Evolutionary conservation across 2,113 vertebrate species (phyloP).

Genomic region (Gallinago paraguaiae): DNA sequence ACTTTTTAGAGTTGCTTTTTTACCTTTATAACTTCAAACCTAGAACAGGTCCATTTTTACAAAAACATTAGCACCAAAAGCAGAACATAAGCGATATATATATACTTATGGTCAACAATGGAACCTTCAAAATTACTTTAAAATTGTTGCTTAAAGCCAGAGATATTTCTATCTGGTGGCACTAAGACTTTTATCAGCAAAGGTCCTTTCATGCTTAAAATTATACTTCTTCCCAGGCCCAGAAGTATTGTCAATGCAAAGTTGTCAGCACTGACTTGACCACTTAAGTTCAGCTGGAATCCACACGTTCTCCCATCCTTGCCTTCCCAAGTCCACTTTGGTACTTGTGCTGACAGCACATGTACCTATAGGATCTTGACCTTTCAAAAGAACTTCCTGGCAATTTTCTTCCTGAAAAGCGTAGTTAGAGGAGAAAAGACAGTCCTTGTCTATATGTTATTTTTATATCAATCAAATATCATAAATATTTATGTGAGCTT

Average conservation of each 20-base stretch:
- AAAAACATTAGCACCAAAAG: neutral
- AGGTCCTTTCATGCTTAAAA: neutral
- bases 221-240: neutral
- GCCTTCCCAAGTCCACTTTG: neutral
- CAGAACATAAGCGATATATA: fast-evolving
- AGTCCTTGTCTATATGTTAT: neutral
- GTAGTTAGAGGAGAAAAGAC: neutral
- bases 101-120: neutral
- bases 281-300: neutral
- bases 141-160: neutral
- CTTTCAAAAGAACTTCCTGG: neutral
- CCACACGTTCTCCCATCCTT: neutral
- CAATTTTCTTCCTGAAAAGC: neutral
- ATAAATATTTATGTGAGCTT: neutral
- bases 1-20: neutral
- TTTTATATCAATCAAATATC: neutral
- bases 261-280: neutral
- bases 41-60: neutral
- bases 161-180: neutral
- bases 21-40: neutral
- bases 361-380: neutral
- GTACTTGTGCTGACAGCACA: neutral
- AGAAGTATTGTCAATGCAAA: neutral
- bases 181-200: neutral
- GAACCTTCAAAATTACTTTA: neutral